Percentiles rank a stretch among this genome's conserved stretches.
Conservation (phyloP, 2,797 vertebrate genomes). For the Labeo calbasu region DNA sequence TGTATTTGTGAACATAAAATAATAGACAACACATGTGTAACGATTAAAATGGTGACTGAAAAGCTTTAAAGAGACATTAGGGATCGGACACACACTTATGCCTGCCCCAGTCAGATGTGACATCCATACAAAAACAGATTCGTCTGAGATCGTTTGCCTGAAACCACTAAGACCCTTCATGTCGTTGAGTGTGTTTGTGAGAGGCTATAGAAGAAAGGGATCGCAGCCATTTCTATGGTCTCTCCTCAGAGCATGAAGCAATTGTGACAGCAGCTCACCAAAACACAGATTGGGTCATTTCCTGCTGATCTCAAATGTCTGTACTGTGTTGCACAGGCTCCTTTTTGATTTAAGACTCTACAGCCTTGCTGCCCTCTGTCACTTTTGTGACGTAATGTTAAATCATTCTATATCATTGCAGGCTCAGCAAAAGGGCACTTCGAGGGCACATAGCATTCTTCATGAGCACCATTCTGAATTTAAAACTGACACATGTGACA, state of each 20-base stretch:
- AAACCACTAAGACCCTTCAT: conserved; percentile 35
- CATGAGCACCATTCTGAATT: neutral
- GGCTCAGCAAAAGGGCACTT: neutral
- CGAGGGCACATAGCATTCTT: neutral
- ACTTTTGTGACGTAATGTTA: neutral
- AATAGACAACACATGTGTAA: conserved; percentile 51
- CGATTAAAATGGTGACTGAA: conserved; percentile 60
- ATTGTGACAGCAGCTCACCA: conserved; percentile 5
- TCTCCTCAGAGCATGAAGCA: neutral
- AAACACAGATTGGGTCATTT: neutral
- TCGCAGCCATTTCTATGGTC: neutral
- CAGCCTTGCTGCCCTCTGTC: neutral
- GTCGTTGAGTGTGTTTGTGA: neutral
- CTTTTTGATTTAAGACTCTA: neutral
- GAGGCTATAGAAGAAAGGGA: neutral
- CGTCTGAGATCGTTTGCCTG: conserved; percentile 61
- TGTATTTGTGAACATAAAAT: neutral
- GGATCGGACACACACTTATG: conserved; percentile 67
- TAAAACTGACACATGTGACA: neutral
- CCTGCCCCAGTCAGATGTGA: conserved; percentile 15
- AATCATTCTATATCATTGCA: neutral
- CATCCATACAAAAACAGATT: conserved; percentile 31
- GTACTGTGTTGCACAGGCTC: neutral
- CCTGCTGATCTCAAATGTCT: neutral
- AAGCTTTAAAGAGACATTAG: conserved; percentile 72